Evolutionary conservation across 2,797 vertebrate species (phyloP).

Genomic region (Microhierax caerulescens): DNA sequence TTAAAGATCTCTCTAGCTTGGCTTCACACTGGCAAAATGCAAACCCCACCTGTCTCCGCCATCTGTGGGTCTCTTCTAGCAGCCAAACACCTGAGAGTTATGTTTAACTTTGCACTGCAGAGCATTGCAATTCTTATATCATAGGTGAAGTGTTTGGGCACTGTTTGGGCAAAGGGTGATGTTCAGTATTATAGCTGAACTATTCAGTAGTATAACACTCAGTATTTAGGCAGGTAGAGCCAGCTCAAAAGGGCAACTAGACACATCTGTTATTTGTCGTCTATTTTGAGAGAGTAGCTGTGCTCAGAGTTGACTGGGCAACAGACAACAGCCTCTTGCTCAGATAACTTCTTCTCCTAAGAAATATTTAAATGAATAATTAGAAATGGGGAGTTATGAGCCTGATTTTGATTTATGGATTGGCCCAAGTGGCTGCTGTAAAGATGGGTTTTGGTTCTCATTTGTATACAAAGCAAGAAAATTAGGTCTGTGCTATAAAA

Average conservation of each 20-base stretch:
- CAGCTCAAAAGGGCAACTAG: background rate
- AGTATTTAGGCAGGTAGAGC: background rate
- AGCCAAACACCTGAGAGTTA: background rate
- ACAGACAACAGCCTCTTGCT: background rate
- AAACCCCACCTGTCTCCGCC: background rate
- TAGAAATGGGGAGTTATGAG: background rate
- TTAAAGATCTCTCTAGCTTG: background rate
- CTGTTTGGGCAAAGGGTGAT: background rate
- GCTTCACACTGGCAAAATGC: background rate
- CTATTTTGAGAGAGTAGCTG: fast-evolving
- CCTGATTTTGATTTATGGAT: background rate
- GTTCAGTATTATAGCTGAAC: background rate
- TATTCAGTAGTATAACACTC: background rate
- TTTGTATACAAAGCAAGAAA: background rate
- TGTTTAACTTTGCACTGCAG: background rate
- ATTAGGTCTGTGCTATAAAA: background rate
- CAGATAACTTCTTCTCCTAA: background rate
- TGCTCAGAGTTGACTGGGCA: background rate
- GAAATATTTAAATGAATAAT: background rate
- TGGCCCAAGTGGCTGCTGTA: background rate
- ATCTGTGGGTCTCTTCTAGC: background rate
- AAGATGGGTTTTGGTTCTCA: background rate
- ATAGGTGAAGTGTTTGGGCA: background rate
- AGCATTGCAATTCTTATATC: background rate
- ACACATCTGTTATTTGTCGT: background rate